phyloP scores from a whole-genome alignment of 1,140 invertebrate genomes.

The Anastrepha ludens region DNA sequence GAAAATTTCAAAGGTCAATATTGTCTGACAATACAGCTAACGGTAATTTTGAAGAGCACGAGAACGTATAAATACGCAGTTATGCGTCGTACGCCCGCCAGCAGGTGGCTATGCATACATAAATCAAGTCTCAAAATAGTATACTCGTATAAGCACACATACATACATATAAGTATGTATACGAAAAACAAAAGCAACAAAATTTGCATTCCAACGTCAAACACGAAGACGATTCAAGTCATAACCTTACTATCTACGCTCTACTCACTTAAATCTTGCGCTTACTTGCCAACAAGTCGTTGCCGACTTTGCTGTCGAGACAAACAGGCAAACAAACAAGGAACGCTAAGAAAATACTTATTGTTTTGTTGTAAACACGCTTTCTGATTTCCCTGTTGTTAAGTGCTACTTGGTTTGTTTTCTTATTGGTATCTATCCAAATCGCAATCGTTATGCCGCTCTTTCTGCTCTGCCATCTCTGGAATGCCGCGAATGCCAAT shows the following conservation, averaged over 20 bases:
- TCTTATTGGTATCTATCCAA: background rate
- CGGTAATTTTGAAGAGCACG: too few relatives aligned
- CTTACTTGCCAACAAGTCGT: slow-evolving; percentile 1
- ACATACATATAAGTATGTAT: too few relatives aligned
- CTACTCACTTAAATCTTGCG: background rate
- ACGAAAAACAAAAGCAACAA: background rate
- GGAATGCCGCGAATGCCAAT: background rate
- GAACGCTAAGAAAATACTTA: slow-evolving; percentile 28
- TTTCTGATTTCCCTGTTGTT: slow-evolving; percentile 21
- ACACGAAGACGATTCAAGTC: background rate
- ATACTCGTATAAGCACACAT: too few relatives aligned
- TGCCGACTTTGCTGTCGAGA: background rate
- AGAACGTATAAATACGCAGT: background rate
- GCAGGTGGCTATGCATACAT: background rate
- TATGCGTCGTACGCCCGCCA: background rate
- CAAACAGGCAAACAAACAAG: background rate
- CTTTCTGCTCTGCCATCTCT: background rate
- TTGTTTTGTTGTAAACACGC: slow-evolving; percentile 37
- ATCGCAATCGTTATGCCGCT: background rate
- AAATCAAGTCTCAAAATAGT: too few relatives aligned
- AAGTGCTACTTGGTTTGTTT: slow-evolving; percentile 3
- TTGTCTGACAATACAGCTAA: too few relatives aligned
- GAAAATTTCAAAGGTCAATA: slow-evolving; percentile 33
- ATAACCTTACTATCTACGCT: background rate
- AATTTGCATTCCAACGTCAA: slow-evolving; percentile 31